Percentiles rank a stretch among this genome's conserved stretches.
These are phyloP conservation scores for Uropsilus gracilis DNA, from an alignment of 2,113 vertebrate species.

Conservation along the genomic window DNA sequence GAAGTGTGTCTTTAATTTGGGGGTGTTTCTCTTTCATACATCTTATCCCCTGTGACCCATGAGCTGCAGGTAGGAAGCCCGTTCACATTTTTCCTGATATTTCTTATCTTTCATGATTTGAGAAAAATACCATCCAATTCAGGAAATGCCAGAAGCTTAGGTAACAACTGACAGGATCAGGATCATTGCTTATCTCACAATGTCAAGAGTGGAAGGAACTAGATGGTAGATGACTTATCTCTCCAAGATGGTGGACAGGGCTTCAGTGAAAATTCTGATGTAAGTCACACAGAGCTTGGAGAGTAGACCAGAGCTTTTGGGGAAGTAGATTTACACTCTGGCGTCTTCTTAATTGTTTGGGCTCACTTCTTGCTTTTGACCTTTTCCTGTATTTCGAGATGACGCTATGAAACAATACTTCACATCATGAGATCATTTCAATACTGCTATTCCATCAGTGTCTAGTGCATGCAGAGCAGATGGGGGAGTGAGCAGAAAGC, in stretches of 20 bases:
- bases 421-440: not conserved
- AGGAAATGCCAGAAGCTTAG: not conserved
- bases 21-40: not conserved
- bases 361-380: not conserved
- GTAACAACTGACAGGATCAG: not conserved
- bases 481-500: not conserved
- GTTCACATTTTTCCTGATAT: not conserved
- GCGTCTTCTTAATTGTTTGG: not conserved
- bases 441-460: not conserved
- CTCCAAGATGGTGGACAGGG: not conserved
- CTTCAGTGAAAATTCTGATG: not conserved
- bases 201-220: not conserved
- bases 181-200: not conserved
- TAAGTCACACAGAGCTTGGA: not conserved
- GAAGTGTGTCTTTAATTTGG: not conserved
- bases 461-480: not conserved
- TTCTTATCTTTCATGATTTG: not conserved
- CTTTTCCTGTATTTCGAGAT: not conserved
- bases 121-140: not conserved
- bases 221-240: not conserved
- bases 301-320: not conserved
- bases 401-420: not conserved
- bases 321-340: not conserved
- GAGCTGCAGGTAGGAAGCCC: not conserved
- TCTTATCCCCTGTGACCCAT: accelerated